These are phyloP conservation scores for Pocillopora grandis DNA, from an alignment of 92 coral and sea anemone genomes.

Conservation along the genomic window DNA sequence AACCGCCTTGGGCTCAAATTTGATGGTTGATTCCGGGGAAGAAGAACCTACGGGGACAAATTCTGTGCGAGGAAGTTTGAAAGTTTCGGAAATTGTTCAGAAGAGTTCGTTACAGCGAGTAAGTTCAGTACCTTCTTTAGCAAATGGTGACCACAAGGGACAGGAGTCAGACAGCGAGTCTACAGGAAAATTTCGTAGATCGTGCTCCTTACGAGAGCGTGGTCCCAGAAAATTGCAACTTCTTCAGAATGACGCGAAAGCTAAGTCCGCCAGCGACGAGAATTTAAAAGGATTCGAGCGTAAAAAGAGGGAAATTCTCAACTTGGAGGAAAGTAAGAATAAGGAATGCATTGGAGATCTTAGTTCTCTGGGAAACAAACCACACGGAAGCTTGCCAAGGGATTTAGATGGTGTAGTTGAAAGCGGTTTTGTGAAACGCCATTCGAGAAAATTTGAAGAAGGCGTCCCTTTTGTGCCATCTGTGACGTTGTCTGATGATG, in stretches of 20 bases:
- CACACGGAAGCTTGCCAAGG: slow-evolving; percentile 8
- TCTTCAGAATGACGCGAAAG: not conserved
- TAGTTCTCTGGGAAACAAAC: not conserved
- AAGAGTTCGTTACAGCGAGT: slow-evolving; percentile 53
- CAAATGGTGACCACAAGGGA: not conserved
- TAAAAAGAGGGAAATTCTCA: slow-evolving; percentile 4
- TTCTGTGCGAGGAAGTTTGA: not conserved
- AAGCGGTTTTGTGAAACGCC: slow-evolving; percentile 82
- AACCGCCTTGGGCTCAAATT: not conserved
- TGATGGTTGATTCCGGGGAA: not conserved
- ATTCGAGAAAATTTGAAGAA: slow-evolving; percentile 80
- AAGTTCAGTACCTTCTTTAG: slow-evolving; percentile 48
- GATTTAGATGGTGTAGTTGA: slow-evolving; percentile 57
- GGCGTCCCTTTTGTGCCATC: slow-evolving; percentile 53
- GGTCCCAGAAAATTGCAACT: slow-evolving; percentile 14
- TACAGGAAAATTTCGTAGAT: slow-evolving; percentile 48
- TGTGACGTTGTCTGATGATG: slow-evolving; percentile 11
- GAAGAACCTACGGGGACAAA: not conserved
- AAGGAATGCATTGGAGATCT: not conserved
- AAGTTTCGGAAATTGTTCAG: not conserved
- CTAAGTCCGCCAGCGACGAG: slow-evolving; percentile 35
- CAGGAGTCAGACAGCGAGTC: not conserved
- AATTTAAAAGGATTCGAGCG: slow-evolving; percentile 22
- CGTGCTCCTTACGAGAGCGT: slow-evolving; percentile 59
- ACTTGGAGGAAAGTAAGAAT: not conserved